phyloP scores from a whole-genome alignment of 2,888 invertebrate species.

The Teleiodes luculella region DNA sequence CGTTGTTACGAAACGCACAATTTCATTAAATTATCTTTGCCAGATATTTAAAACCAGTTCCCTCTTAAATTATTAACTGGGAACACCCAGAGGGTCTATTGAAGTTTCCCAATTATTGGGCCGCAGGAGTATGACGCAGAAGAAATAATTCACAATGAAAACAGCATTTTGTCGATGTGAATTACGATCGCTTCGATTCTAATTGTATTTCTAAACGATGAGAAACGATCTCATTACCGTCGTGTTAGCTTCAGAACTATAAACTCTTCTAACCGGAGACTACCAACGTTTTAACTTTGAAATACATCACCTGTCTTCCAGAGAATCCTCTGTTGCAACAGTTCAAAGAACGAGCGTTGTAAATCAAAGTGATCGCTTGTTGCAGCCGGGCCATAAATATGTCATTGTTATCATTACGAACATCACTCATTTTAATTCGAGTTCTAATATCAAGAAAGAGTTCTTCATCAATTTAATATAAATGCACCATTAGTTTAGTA shows the following conservation, averaged over 20 bases:
- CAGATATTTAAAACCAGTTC: constrained; percentile 40
- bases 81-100: constrained; percentile 37
- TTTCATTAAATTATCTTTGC: constrained; percentile 45
- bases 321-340: neutral
- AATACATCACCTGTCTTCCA: neutral
- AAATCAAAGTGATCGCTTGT: neutral
- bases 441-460: constrained; percentile 35
- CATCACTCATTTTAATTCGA: constrained; percentile 67
- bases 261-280: neutral
- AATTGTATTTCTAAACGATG: constrained; percentile 20
- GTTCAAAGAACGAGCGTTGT: neutral
- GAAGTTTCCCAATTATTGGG: constrained; percentile 31
- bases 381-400: constrained; percentile 39
- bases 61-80: constrained; percentile 30
- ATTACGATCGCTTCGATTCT: constrained; percentile 30
- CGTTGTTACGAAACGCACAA: constrained; percentile 46
- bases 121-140: constrained; percentile 18
- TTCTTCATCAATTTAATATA: constrained; percentile 57
- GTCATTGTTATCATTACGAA: constrained; percentile 54
- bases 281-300: neutral
- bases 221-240: constrained; percentile 30
- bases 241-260: constrained; percentile 30
- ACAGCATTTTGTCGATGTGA: constrained; percentile 32
- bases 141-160: constrained; percentile 42
- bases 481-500: constrained; percentile 58